Evolutionary conservation across 2,888 invertebrate genomes (phyloP), one percentile per base, ranked within the genome.

Genomic region (Synergus itoensis): DNA sequence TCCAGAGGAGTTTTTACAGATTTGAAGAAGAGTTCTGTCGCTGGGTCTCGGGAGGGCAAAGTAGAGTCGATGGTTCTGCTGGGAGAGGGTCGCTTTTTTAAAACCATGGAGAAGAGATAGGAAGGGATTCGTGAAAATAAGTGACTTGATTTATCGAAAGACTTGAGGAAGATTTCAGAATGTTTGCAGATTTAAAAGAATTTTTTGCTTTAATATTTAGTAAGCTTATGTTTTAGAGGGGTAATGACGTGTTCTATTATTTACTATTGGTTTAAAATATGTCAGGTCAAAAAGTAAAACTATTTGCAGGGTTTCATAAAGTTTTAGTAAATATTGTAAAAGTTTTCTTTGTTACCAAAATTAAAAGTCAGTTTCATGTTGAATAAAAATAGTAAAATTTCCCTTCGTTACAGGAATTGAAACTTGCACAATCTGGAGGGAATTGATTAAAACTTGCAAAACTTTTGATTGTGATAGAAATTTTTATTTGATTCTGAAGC

Each of bases 21-120:
- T 73, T 53, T 28, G 36, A 73, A 73, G 48, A 53, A 73, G 40
- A 73, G 53, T 69, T 12, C 48, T 69, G 28, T 69, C 28, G 16
- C 28, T 45, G 14, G 8, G 21, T 69, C 69, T 21, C 28, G 16
- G 9, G 48, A 28, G 45, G 48, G 45, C 11, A 28, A 60, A 60
- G 60, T 21, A 60, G 21, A 60, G 21, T 21, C 21, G 28, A 48
- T 69, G 48, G 16, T 69, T 48, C 45, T 28, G 7, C 28, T 0
- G 48, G 16, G 4, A 1, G 16, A 9, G 69, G 28, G 21, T 43
- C 21, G 12, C 21, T 60, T 60, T 12, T 60, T 21, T 21, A 21
- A 21, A 21, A 9, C 57, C 18, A 0, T 18, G 57, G 18, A 18
- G 57, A 57, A 18, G 57, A 21, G 18, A 28, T 60, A 60, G 21